phyloP scores from a whole-genome alignment of 1,140 invertebrate species.

The Eumaeus atala region DNA sequence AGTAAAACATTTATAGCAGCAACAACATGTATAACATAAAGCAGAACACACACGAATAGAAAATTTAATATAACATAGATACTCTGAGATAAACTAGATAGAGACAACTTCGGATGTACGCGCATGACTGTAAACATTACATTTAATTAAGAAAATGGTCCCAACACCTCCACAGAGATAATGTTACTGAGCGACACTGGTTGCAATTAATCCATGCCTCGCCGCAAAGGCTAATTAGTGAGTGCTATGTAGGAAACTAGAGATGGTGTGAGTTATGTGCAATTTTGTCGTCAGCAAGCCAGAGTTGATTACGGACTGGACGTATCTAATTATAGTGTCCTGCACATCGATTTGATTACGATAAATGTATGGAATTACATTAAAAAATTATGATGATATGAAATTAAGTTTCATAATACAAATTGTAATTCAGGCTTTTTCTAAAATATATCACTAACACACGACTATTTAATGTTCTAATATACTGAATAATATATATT shows the following conservation, averaged over 20 bases:
- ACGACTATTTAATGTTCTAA: too few relatives aligned
- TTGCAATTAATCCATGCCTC: conserved; percentile 63
- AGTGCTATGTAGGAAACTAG: conserved; percentile 48
- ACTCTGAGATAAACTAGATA: too few relatives aligned
- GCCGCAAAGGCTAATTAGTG: conserved; percentile 55
- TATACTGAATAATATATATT: too few relatives aligned
- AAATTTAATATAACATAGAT: too few relatives aligned
- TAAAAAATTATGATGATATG: not conserved
- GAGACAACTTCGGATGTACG: not conserved
- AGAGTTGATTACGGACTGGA: conserved; percentile 28
- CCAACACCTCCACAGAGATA: conserved; percentile 42
- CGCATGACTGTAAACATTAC: conserved; percentile 43
- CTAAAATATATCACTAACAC: too few relatives aligned
- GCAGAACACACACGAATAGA: too few relatives aligned
- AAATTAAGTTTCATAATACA: not conserved
- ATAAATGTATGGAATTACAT: conserved; percentile 19
- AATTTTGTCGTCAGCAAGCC: conserved; percentile 33
- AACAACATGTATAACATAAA: too few relatives aligned
- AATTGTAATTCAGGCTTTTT: too few relatives aligned
- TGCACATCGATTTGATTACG: not conserved
- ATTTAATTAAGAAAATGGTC: conserved; percentile 60
- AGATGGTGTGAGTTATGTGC: conserved; percentile 54
- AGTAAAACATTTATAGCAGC: too few relatives aligned
- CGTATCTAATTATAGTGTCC: conserved; percentile 23
- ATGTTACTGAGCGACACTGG: conserved; percentile 44